Percentiles rank a stretch among this genome's conserved stretches.
Conservation (phyloP, 2,797 vertebrate genomes). For the Nothura maculosa region DNA sequence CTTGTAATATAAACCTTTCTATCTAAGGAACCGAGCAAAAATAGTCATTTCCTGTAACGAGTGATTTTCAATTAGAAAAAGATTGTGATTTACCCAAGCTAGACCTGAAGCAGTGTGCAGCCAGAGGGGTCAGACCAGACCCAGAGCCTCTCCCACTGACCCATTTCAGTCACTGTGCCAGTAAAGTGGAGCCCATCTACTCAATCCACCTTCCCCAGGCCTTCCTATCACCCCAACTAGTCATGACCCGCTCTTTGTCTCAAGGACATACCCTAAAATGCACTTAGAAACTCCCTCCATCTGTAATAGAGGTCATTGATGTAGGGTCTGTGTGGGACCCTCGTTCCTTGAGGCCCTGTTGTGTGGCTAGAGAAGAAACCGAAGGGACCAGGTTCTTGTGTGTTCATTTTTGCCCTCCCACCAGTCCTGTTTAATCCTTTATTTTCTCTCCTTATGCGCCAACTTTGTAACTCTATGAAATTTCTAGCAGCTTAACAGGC, state of each 20-base stretch:
- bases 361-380: background rate
- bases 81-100: background rate
- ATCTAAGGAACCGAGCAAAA: background rate
- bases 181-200: background rate
- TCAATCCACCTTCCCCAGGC: background rate
- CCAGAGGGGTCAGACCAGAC: background rate
- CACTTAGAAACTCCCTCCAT: conserved; percentile 14
- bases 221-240: background rate
- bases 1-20: background rate
- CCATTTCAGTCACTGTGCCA: background rate
- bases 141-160: background rate
- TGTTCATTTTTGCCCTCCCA: background rate
- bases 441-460: background rate
- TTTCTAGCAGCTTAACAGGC: background rate
- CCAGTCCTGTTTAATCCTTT: background rate
- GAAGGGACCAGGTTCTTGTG: background rate
- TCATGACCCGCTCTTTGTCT: conserved; percentile 21
- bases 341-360: background rate
- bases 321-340: background rate
- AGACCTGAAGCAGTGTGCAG: background rate
- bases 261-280: conserved; percentile 40
- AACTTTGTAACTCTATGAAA: background rate
- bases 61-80: background rate
- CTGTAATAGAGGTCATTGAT: background rate
- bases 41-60: background rate